Percentiles rank a stretch among this genome's conserved stretches.
Evolutionary conservation across 2,113 vertebrate genomes (phyloP).

Genomic region (Choloepus hoffmanni): DNA sequence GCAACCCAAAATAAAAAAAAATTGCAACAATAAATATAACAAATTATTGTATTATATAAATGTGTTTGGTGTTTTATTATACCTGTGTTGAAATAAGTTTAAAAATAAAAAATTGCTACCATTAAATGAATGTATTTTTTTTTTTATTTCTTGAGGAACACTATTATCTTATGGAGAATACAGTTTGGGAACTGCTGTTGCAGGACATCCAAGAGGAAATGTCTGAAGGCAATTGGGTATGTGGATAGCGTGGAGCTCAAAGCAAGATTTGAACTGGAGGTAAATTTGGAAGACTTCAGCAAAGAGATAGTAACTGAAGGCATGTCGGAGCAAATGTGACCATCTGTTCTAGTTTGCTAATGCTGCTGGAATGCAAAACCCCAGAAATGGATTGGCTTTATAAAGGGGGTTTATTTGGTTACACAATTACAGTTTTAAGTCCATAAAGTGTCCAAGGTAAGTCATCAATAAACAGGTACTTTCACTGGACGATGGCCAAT

Average conservation of each 20-base stretch:
- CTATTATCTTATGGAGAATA: background rate
- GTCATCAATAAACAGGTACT: too few species aligned
- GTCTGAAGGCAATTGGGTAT: too few species aligned
- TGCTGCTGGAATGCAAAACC: too few species aligned
- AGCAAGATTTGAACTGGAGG: background rate
- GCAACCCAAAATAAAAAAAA: background rate
- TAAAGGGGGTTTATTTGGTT: too few species aligned
- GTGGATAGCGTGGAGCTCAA: background rate
- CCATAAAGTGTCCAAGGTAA: too few species aligned
- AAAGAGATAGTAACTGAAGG: background rate
- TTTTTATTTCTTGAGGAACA: background rate
- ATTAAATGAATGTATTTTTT: background rate
- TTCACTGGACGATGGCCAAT: too few species aligned
- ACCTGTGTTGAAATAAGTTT: conserved; percentile 38
- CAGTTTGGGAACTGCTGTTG: background rate
- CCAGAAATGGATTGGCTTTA: too few species aligned
- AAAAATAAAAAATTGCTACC: background rate
- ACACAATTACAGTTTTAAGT: too few species aligned
- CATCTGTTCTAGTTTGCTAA: too few species aligned
- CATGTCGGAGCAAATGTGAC: background rate
- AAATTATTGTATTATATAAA: background rate
- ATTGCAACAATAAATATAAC: background rate
- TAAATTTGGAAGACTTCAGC: background rate
- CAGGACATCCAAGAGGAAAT: background rate
- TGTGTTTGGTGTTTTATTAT: background rate